Conservation (phyloP, 2,113 vertebrate genomes). For the Hiodon tergisus region DNA sequence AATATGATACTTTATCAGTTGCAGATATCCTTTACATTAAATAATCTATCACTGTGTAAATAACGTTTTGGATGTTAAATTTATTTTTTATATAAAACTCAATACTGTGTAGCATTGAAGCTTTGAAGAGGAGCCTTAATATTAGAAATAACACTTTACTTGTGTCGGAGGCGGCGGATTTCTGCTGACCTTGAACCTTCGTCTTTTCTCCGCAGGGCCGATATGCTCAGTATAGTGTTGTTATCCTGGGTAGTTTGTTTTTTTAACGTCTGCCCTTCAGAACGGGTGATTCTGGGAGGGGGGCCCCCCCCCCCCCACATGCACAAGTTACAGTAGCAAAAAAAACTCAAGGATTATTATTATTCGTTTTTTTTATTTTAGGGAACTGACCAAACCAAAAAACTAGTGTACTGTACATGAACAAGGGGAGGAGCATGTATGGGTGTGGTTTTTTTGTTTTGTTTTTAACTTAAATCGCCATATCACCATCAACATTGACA, state of each 20-base stretch:
- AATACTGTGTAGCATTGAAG: slow-evolving; percentile 60
- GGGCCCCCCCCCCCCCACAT: too few species aligned
- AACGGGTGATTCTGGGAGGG: slow-evolving; percentile 42
- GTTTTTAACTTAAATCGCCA: too few species aligned
- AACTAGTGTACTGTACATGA: slow-evolving; percentile 38
- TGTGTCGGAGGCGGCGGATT: slow-evolving; percentile 65
- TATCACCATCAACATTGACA: too few species aligned
- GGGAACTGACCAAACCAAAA: slow-evolving; percentile 33
- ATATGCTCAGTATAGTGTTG: slow-evolving; percentile 14
- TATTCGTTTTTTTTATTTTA: slow-evolving; percentile 41
- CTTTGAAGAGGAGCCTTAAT: slow-evolving; percentile 73
- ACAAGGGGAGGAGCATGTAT: slow-evolving; percentile 26
- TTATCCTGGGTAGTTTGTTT: slow-evolving; percentile 52
- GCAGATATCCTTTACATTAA: slow-evolving; percentile 66
- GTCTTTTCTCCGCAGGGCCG: neutral
- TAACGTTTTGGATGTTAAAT: slow-evolving; percentile 76
- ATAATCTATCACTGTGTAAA: slow-evolving; percentile 70
- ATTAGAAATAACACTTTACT: slow-evolving; percentile 65
- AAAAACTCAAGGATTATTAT: slow-evolving; percentile 42
- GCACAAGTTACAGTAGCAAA: slow-evolving; percentile 42
- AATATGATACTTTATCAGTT: slow-evolving; percentile 72
- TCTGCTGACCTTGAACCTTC: slow-evolving; percentile 24
- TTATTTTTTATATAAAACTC: slow-evolving; percentile 71
- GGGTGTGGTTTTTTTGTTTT: too few species aligned
- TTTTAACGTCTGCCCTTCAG: slow-evolving; percentile 48